Evolutionary conservation across 2,888 invertebrate species (phyloP).

Genomic region (Dolichomitus sp.): DNA sequence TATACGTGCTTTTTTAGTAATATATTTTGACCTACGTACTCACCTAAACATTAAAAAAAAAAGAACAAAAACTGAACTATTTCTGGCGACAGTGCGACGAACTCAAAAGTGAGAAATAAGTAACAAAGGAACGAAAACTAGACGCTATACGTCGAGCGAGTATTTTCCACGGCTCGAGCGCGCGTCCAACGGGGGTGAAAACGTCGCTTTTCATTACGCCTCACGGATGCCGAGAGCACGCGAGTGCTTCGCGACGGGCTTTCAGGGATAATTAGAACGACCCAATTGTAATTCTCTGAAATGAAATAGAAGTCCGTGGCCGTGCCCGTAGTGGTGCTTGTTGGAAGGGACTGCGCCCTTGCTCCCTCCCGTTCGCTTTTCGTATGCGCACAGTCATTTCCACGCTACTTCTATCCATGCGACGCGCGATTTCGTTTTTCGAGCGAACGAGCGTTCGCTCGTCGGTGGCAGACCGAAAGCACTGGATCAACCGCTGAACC

Average conservation of each 20-base stretch:
- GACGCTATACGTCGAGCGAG: slow-evolving; percentile 11
- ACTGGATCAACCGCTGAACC: slow-evolving; percentile 69
- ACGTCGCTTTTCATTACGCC: slow-evolving; percentile 68
- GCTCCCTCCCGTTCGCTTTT: slow-evolving; percentile 27
- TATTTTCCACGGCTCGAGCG: slow-evolving; percentile 13
- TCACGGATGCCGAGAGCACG: slow-evolving; percentile 40
- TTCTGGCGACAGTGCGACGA: slow-evolving; percentile 1
- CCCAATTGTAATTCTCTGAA: slow-evolving; percentile 72
- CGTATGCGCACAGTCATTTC: not conserved
- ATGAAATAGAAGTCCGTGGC: slow-evolving; percentile 65
- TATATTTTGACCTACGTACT: not conserved
- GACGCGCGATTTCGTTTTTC: slow-evolving; percentile 37
- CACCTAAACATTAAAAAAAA: not conserved
- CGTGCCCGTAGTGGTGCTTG: slow-evolving; percentile 5
- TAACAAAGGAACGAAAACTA: slow-evolving; percentile 5
- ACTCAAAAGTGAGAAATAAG: not conserved
- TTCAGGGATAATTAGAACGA: slow-evolving; percentile 74
- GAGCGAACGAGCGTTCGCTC: not conserved
- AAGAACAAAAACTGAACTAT: not conserved
- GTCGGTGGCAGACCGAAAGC: slow-evolving; percentile 45
- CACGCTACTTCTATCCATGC: slow-evolving; percentile 4
- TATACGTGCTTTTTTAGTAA: not conserved
- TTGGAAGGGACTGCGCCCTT: slow-evolving; percentile 45
- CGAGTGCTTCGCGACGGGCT: slow-evolving; percentile 61
- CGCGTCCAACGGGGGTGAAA: slow-evolving; percentile 54